Evolutionary conservation across 2,888 invertebrate genomes (phyloP).

Genomic region (Epinotia brunnichana): DNA sequence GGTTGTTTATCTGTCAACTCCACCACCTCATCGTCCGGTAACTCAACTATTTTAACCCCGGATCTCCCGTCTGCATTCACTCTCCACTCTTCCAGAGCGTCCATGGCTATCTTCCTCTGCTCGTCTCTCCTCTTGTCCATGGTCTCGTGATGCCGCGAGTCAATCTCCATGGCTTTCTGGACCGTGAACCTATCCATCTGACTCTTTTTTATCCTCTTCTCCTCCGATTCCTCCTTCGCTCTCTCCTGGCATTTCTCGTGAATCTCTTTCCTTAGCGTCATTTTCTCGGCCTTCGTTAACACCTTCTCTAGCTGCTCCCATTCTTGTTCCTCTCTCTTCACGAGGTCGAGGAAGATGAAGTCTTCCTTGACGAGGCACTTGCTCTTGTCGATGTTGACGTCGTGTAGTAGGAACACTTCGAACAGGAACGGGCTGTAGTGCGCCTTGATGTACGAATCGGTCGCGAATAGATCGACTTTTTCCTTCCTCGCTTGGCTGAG

Average conservation of each 20-base stretch:
- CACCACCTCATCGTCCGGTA: slow-evolving; percentile 43
- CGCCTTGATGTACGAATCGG: slow-evolving; percentile 88
- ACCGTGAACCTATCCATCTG: slow-evolving; percentile 83
- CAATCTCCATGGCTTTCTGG: slow-evolving; percentile 78
- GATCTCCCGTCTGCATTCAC: slow-evolving; percentile 52
- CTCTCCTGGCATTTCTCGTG: slow-evolving; percentile 82
- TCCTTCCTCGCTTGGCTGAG: slow-evolving; percentile 85
- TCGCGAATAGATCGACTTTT: slow-evolving; percentile 88
- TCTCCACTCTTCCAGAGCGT: slow-evolving; percentile 86
- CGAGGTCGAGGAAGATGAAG: slow-evolving; percentile 86
- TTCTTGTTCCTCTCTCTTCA: slow-evolving; percentile 80
- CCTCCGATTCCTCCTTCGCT: slow-evolving; percentile 81
- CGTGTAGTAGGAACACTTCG: slow-evolving; percentile 87
- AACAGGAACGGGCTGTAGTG: slow-evolving; percentile 89
- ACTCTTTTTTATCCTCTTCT: slow-evolving; percentile 77
- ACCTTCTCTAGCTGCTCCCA: slow-evolving; percentile 85
- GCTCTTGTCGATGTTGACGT: slow-evolving; percentile 85
- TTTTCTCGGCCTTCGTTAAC: slow-evolving; percentile 83
- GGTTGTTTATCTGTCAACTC: slow-evolving; percentile 41
- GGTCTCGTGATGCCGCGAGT: slow-evolving; percentile 78
- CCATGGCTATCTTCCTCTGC: slow-evolving; percentile 86
- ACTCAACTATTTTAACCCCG: slow-evolving; percentile 36
- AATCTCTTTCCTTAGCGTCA: slow-evolving; percentile 81
- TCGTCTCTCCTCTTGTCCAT: slow-evolving; percentile 86
- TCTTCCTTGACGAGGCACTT: slow-evolving; percentile 86